Conservation (phyloP, 1,140 invertebrate species). For the Geopemphigus sp. region DNA sequence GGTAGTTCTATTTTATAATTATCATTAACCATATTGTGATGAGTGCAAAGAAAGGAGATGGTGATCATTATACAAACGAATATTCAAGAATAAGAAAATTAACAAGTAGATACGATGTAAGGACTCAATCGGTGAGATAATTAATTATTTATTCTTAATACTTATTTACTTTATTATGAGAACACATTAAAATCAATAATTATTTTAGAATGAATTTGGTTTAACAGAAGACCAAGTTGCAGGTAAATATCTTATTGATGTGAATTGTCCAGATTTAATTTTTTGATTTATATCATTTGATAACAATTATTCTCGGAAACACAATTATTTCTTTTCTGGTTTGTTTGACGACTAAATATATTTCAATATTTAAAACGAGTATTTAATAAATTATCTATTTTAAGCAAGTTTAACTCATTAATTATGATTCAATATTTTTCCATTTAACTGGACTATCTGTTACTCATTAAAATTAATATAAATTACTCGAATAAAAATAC, state of each 20-base stretch:
- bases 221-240: conserved; percentile 81
- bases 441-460: too few relatives aligned
- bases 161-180: neutral
- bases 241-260: conserved; percentile 57
- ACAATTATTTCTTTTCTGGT: neutral
- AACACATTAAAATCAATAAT: neutral
- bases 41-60: conserved; percentile 11
- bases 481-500: neutral
- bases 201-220: conserved; percentile 77
- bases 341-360: too few relatives aligned
- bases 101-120: conserved; percentile 43
- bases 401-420: too few relatives aligned
- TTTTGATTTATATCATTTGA: neutral
- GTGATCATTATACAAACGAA: conserved; percentile 37
- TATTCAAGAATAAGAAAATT: conserved; percentile 46
- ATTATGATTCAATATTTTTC: too few relatives aligned
- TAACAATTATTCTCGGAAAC: too few relatives aligned
- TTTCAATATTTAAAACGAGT: too few relatives aligned
- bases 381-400: too few relatives aligned
- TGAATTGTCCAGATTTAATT: too few relatives aligned
- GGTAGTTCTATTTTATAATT: too few relatives aligned
- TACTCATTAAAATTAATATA: too few relatives aligned
- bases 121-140: conserved; percentile 57
- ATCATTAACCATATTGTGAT: neutral
- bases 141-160: conserved; percentile 13